These are phyloP conservation scores for Grammomys dolichurus DNA, from an alignment of 2,113 vertebrate species.

Conservation along the genomic window DNA sequence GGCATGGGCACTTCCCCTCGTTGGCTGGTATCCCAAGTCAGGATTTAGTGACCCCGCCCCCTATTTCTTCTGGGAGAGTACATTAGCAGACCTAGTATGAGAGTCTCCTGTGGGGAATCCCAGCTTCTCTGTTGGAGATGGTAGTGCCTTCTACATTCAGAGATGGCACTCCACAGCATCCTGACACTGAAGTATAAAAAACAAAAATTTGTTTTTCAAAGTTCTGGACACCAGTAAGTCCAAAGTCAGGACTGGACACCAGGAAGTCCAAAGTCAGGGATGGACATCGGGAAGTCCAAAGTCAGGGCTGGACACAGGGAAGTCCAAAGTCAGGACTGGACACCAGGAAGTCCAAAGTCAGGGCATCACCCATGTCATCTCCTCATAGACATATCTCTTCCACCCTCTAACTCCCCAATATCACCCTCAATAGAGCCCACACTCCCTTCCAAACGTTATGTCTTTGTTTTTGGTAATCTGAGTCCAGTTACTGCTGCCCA, in stretches of 20 bases:
- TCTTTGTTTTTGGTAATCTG: neutral
- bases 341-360: neutral
- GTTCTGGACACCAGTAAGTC: neutral
- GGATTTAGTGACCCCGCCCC: neutral
- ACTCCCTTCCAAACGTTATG: neutral
- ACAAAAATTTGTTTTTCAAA: neutral
- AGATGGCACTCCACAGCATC: neutral
- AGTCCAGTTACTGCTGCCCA: neutral
- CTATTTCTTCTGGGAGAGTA: neutral
- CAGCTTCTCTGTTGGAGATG: neutral
- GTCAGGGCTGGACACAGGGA: too few relatives aligned
- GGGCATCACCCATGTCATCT: neutral
- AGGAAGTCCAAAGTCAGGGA: too few relatives aligned
- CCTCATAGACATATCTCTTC: neutral
- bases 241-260: neutral
- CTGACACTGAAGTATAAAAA: neutral
- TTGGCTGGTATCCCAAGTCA: neutral
- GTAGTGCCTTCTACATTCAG: neutral
- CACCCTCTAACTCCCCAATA: rapidly evolving
- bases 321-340: neutral
- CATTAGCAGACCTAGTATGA: too few relatives aligned
- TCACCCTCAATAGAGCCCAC: neutral
- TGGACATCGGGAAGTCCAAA: too few relatives aligned
- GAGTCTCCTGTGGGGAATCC: neutral
- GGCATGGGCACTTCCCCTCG: neutral